Evolutionary conservation across 2,797 vertebrate species (phyloP), one percentile per base, ranked within the genome.

Genomic region (Melanitta fusca): DNA sequence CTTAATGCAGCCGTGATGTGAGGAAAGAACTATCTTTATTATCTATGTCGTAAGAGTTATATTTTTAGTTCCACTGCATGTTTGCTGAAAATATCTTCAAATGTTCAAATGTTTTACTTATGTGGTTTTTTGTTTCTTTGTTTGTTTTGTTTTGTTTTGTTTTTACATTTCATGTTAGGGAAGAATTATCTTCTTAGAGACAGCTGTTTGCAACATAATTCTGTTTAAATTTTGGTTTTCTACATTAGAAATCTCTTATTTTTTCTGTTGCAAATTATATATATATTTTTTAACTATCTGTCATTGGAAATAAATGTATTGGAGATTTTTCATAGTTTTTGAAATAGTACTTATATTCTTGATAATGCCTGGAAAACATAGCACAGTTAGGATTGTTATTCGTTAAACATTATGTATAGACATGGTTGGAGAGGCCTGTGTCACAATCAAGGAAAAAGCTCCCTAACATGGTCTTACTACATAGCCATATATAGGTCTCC

Each of bases 61-160:
- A 77, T 56, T 85, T 93, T 80, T 11, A 36, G 13, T 73, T 73
- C 6, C 11, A 3, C 22, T 3, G 5, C 20, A 53, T 43, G 58
- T 79, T 80, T 60, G 36, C 19, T 79, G n/a, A 77, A 92, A 89
- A 60, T 56, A 61, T 28, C 16, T 84, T 69, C 10, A 64, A 68
- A 80, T 68, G 0, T 1, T 21, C 10, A 61, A 68, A 80, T 68
- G 0, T 1, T 19, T 73, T 14, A 34, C 8, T 54, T 51, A 43
- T 9, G 43, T 43, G 41, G 51, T 41, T 73, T 19, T 24, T 8
- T 11, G 9, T 19, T 45, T 45, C 4, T 45, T 45, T 41, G 6
- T 41, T 41, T 41, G 5, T 41, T 14, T 41, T 41, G 6, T 14
- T 41, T 39, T 39, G 13, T 41, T 41, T 43, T 15, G 49, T 51